phyloP scores from a whole-genome alignment of 2,113 vertebrate genomes.

The Ceyx cyanopectus region DNA sequence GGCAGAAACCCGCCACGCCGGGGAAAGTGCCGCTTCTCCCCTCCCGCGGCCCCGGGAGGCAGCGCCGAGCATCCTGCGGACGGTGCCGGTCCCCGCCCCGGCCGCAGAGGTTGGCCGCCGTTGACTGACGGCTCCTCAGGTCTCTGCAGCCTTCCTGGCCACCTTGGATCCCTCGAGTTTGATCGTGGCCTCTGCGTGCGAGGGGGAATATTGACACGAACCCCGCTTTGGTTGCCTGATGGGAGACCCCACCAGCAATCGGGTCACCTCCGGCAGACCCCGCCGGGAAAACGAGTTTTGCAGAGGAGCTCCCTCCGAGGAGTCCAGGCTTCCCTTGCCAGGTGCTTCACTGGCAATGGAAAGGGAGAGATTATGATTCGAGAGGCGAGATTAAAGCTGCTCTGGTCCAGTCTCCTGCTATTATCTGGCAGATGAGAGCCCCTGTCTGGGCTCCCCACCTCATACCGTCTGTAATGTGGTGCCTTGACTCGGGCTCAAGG shows the following conservation, averaged over 20 bases:
- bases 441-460: neutral
- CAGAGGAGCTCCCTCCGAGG: neutral
- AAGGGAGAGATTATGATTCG: neutral
- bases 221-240: conserved; percentile 22
- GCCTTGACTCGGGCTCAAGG: neutral
- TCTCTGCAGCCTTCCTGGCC: neutral
- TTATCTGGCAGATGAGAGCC: conserved; percentile 31
- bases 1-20: neutral
- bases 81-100: too few species aligned
- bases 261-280: neutral
- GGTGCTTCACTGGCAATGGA: conserved; percentile 32
- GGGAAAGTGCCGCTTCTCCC: neutral
- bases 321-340: neutral
- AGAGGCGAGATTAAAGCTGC: conserved; percentile 12
- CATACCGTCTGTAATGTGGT: neutral
- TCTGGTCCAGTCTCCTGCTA: neutral
- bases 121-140: neutral
- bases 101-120: neutral
- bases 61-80: neutral
- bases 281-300: neutral
- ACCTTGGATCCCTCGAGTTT: neutral
- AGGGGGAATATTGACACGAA: neutral
- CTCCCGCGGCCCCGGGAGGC: neutral
- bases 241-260: neutral
- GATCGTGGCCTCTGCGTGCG: neutral